phyloP scores from a whole-genome alignment of 2,113 vertebrate genomes.

The Varanus komodoensis region DNA sequence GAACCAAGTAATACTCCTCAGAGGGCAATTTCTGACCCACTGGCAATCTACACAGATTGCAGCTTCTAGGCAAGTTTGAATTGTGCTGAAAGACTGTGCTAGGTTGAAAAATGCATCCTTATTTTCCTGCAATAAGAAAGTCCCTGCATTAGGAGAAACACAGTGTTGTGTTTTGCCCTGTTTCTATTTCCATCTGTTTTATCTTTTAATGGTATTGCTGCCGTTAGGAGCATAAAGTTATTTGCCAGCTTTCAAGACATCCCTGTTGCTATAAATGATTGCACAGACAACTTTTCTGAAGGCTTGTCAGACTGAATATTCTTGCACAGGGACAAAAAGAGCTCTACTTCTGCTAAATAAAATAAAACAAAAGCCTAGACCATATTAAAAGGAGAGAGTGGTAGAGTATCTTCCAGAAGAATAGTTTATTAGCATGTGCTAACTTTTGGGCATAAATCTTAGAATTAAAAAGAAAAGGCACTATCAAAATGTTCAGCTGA shows the following conservation, averaged over 20 bases:
- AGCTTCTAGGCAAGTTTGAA: neutral
- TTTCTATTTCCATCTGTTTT: slow-evolving; percentile 10
- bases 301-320: neutral
- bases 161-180: neutral
- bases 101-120: fast-evolving
- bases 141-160: slow-evolving; percentile 1
- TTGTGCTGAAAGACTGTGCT: neutral
- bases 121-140: neutral
- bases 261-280: slow-evolving; percentile 16
- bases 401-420: neutral
- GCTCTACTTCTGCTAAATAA: neutral
- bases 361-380: neutral
- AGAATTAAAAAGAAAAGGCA: neutral
- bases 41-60: neutral
- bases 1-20: too few relatives aligned
- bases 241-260: slow-evolving; percentile 21
- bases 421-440: neutral
- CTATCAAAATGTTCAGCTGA: neutral
- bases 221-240: neutral
- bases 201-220: slow-evolving; percentile 17
- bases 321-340: slow-evolving; percentile 13
- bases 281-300: slow-evolving; percentile 1
- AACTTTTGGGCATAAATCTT: too few relatives aligned
- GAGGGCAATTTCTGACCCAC: neutral
- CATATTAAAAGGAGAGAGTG: neutral